Percentiles rank a stretch among this genome's conserved stretches.
These are phyloP conservation scores for Carpatolechia fugitivella DNA, from an alignment of 2,888 invertebrate genomes.

Conservation along the genomic window DNA sequence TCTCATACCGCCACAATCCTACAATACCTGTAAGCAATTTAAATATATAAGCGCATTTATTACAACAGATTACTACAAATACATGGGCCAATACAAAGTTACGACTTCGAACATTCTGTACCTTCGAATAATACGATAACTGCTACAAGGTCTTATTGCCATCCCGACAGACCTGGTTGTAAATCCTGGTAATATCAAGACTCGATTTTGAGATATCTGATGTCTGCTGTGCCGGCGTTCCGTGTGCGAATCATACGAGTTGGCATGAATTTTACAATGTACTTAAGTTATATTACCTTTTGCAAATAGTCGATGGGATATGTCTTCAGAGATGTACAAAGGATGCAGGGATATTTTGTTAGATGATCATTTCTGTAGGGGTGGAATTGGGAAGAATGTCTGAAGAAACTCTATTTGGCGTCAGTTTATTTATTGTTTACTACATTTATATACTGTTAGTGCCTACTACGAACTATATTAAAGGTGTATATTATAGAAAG, in stretches of 20 bases:
- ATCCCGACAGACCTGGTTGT: constrained; percentile 44
- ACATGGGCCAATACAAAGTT: neutral
- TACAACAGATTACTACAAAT: neutral
- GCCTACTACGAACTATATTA: too few species aligned
- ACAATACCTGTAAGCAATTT: neutral
- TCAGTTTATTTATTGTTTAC: too few species aligned
- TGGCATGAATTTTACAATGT: neutral
- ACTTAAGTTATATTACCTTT: constrained; percentile 4
- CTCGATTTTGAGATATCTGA: constrained; percentile 65
- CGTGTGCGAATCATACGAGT: constrained; percentile 1
- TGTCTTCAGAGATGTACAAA: neutral
- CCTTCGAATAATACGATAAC: constrained; percentile 46
- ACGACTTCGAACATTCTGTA: constrained; percentile 41
- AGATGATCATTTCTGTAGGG: too few species aligned
- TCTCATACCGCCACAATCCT: too few species aligned
- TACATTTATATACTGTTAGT: too few species aligned
- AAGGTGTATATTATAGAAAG: too few species aligned
- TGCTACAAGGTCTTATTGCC: constrained; percentile 65
- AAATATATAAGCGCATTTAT: neutral
- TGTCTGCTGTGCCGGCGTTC: constrained; percentile 42
- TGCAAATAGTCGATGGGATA: neutral
- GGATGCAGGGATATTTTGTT: too few species aligned
- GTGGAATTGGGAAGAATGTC: too few species aligned
- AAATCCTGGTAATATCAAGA: constrained; percentile 59
- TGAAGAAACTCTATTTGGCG: too few species aligned